Evolutionary conservation across 2,113 vertebrate genomes (phyloP).

Genomic region (Myrmecophaga tridactyla): DNA sequence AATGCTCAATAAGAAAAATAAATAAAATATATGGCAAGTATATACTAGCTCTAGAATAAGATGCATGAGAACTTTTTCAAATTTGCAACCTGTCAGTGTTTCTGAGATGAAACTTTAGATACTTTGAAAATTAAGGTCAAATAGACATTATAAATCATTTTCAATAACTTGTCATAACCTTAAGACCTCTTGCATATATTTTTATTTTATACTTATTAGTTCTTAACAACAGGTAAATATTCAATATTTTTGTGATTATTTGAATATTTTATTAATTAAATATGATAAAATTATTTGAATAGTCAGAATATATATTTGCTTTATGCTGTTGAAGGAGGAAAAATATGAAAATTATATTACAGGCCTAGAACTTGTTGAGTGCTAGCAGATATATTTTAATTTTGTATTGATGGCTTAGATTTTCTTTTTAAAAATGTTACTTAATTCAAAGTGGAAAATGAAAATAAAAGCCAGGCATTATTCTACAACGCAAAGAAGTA

Average conservation of each 20-base stretch:
- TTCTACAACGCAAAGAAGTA: slow-evolving; percentile 41
- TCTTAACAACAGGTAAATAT: background rate
- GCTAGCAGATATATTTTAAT: background rate
- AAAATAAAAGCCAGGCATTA: slow-evolving; percentile 6
- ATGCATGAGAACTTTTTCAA: background rate
- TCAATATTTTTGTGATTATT: background rate
- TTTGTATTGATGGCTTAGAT: background rate
- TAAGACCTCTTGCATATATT: background rate
- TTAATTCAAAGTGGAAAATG: slow-evolving; percentile 15
- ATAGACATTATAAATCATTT: background rate
- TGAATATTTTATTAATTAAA: background rate
- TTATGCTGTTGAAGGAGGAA: background rate
- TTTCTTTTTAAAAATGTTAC: background rate
- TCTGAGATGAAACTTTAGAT: background rate
- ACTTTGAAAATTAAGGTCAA: background rate
- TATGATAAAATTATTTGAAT: background rate
- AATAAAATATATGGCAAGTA: background rate
- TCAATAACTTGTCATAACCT: background rate
- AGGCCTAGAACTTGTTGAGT: background rate
- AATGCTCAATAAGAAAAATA: background rate
- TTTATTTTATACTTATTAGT: background rate
- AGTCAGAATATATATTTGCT: background rate
- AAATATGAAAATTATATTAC: background rate
- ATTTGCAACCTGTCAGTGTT: background rate
- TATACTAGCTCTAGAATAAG: background rate